These are phyloP conservation scores for Grapholita molesta DNA, from an alignment of 1,140 invertebrate species.

Conservation along the genomic window DNA sequence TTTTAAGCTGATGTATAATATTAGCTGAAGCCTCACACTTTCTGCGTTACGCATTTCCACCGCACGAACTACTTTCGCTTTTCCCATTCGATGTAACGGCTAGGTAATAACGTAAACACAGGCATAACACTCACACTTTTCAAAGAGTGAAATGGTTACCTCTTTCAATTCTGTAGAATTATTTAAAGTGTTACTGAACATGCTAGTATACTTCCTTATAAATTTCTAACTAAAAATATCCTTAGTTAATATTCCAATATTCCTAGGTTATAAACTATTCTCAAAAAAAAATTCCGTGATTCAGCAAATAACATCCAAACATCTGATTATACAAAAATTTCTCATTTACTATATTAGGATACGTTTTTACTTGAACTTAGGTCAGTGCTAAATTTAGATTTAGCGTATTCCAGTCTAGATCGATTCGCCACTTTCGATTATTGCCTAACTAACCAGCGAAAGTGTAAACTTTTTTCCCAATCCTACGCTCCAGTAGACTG, in stretches of 20 bases:
- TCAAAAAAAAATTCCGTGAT: no score
- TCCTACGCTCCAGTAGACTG: constrained; percentile 70
- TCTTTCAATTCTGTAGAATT: neutral
- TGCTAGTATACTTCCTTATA: no score
- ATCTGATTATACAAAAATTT: no score
- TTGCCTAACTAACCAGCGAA: constrained; percentile 59
- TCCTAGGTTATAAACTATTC: no score
- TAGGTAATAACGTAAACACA: neutral
- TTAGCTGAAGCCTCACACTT: neutral
- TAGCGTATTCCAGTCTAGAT: constrained; percentile 13
- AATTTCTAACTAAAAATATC: no score
- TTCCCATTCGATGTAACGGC: neutral
- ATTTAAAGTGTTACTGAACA: no score
- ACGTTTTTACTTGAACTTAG: neutral
- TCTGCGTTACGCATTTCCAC: constrained; percentile 6
- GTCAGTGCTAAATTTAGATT: neutral
- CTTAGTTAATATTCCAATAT: no score
- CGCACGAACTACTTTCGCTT: constrained; percentile 1
- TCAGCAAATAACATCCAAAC: no score
- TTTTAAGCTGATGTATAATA: neutral
- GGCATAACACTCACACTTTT: neutral
- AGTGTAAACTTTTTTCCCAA: constrained; percentile 69
- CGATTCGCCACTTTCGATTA: constrained; percentile 54
- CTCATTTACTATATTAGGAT: no score
- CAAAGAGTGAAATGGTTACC: neutral